A percentile compares a stretch with the other conserved stretches of the same genome.
Conservation (phyloP, 2,888 invertebrate species). For the Archaeoteleia sp. region DNA sequence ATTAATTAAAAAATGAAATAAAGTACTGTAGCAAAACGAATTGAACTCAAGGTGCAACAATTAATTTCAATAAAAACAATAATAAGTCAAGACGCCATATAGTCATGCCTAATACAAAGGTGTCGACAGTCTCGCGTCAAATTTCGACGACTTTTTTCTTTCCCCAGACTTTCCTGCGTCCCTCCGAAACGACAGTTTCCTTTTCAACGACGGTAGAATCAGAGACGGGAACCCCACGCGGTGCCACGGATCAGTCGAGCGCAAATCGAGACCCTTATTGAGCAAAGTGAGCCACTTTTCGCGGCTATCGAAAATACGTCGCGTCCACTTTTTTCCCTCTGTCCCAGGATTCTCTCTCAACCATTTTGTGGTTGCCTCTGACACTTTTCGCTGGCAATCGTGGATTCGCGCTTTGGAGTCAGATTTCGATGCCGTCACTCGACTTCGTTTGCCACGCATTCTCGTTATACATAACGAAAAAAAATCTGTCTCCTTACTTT, state of each 20-base stretch:
- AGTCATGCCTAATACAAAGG: constrained; percentile 32
- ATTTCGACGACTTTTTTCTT: constrained; percentile 25
- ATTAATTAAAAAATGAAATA: too few species aligned
- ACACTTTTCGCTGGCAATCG: constrained; percentile 8
- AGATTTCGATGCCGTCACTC: constrained; percentile 55
- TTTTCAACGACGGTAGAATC: constrained; percentile 59
- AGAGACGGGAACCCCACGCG: constrained; percentile 68
- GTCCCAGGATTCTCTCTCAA: constrained; percentile 19
- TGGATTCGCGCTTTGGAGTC: constrained; percentile 49
- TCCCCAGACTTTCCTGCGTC: too few species aligned
- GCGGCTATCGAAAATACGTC: constrained; percentile 55
- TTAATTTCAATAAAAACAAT: too few species aligned
- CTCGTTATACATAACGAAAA: constrained; percentile 19
- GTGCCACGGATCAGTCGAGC: constrained; percentile 67
- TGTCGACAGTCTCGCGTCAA: constrained; percentile 42
- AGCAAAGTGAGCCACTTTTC: constrained; percentile 58
- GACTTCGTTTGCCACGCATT: constrained; percentile 47
- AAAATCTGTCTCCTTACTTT: constrained; percentile 23
- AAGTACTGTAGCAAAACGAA: too few species aligned
- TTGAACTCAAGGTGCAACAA: too few species aligned
- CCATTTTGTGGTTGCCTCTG: constrained; percentile 45
- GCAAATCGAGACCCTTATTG: constrained; percentile 62
- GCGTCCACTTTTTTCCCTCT: constrained; percentile 60
- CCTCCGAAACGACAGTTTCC: constrained; percentile 62
- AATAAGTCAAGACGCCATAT: too few species aligned